Evolutionary conservation across 2,797 vertebrate genomes (phyloP).

Genomic region (Rhincodon typus): DNA sequence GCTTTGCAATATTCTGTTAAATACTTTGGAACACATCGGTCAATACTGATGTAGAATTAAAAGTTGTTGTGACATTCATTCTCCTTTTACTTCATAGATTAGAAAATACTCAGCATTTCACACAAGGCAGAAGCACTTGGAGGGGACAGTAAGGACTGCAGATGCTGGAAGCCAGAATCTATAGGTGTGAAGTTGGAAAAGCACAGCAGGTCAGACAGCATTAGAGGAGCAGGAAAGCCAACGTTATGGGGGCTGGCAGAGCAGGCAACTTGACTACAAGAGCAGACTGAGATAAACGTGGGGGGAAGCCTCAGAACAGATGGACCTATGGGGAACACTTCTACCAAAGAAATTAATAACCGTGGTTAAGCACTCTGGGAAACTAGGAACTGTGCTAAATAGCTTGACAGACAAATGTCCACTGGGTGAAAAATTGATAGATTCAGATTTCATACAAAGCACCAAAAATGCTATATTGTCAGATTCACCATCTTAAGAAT

Average conservation of each 20-base stretch:
- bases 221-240: too few relatives aligned
- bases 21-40: background rate
- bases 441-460: background rate
- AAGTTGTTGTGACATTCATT: background rate
- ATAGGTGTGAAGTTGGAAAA: too few relatives aligned
- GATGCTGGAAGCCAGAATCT: too few relatives aligned
- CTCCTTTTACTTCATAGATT: background rate
- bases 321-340: background rate
- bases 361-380: background rate
- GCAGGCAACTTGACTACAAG: too few relatives aligned
- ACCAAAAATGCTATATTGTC: background rate
- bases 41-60: background rate
- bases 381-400: background rate
- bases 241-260: background rate
- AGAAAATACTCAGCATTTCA: too few relatives aligned
- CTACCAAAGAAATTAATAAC: background rate
- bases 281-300: background rate
- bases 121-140: too few relatives aligned
- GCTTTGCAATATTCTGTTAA: background rate
- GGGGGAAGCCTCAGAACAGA: background rate
- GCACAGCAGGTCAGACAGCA: too few relatives aligned
- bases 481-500: background rate
- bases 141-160: too few relatives aligned
- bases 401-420: background rate
- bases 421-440: background rate